These are phyloP conservation scores for Eubasilissa regina DNA, from an alignment of 1,140 invertebrate genomes.

Conservation along the genomic window DNA sequence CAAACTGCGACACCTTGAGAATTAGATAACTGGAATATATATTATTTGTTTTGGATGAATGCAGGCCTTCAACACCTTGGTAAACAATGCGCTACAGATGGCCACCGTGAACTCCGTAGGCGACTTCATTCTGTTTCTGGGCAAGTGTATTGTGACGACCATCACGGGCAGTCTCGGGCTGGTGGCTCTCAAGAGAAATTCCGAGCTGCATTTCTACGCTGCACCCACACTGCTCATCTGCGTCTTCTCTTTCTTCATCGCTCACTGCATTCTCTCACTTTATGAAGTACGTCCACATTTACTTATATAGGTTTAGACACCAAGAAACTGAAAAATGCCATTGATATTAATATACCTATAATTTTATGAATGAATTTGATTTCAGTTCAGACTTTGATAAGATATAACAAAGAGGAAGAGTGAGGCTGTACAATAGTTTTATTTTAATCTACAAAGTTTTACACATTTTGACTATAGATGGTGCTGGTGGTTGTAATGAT, in stretches of 20 bases:
- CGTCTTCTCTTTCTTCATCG: conserved; percentile 93
- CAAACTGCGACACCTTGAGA: too few species aligned
- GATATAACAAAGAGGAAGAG: background rate
- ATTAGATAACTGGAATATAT: too few species aligned
- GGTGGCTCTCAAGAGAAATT: conserved; percentile 82
- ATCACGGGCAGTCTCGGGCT: conserved; percentile 82
- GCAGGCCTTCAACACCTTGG: conserved; percentile 88
- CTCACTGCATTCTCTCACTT: conserved; percentile 92
- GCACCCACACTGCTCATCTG: conserved; percentile 90
- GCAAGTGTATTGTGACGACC: conserved; percentile 91
- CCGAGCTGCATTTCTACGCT: conserved; percentile 85
- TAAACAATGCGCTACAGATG: conserved; percentile 89
- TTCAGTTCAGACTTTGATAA: background rate
- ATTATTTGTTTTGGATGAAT: conserved; percentile 36
- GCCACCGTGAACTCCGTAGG: conserved; percentile 94
- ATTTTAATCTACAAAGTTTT: too few species aligned
- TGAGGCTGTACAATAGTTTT: too few species aligned
- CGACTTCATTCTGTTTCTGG: conserved; percentile 94
- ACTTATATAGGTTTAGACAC: background rate
- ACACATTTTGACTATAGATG: too few species aligned
- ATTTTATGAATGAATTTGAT: too few species aligned
- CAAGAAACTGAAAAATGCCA: too few species aligned
- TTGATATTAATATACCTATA: too few species aligned
- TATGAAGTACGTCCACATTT: conserved; percentile 86
- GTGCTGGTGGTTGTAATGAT: too few species aligned